Evolutionary conservation across 1,140 invertebrate species (phyloP).

Genomic region (Pachyrhynchus sulphureomaculatus): DNA sequence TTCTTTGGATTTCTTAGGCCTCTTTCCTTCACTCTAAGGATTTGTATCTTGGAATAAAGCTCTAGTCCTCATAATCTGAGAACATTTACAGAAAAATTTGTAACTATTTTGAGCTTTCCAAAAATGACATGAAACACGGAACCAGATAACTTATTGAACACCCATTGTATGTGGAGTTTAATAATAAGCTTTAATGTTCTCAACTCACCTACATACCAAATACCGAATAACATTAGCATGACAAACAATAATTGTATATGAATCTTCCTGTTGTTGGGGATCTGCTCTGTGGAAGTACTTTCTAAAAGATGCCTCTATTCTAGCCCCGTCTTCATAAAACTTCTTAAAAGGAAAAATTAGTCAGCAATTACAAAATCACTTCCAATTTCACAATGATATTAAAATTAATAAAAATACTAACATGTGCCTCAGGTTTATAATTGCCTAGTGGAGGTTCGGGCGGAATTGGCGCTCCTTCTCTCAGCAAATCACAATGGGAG

Average conservation of each 20-base stretch:
- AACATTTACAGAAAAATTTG: no score
- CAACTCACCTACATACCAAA: slow-evolving; percentile 91
- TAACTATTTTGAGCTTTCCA: no score
- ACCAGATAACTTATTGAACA: no score
- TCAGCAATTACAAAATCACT: neutral
- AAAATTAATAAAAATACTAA: slow-evolving; percentile 53
- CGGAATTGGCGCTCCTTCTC: slow-evolving; percentile 93
- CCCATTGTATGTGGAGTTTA: no score
- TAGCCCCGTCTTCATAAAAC: slow-evolving; percentile 91
- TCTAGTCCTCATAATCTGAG: no score
- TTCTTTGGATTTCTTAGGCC: no score
- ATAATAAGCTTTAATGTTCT: no score
- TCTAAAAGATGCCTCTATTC: slow-evolving; percentile 96
- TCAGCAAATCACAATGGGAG: slow-evolving; percentile 72
- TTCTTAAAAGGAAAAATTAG: slow-evolving; percentile 60
- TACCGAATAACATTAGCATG: slow-evolving; percentile 99
- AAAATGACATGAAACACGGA: no score
- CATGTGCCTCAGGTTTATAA: slow-evolving; percentile 82
- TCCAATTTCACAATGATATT: neutral
- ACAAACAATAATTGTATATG: slow-evolving; percentile 91
- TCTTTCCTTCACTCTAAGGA: no score
- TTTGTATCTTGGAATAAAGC: no score
- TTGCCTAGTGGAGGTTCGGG: slow-evolving; percentile 84
- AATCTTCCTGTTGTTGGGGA: slow-evolving; percentile 76
- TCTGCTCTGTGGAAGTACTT: slow-evolving; percentile 91